Evolutionary conservation across 2,888 invertebrate genomes (phyloP).

Genomic region (Drosophila cyrtoloma): DNA sequence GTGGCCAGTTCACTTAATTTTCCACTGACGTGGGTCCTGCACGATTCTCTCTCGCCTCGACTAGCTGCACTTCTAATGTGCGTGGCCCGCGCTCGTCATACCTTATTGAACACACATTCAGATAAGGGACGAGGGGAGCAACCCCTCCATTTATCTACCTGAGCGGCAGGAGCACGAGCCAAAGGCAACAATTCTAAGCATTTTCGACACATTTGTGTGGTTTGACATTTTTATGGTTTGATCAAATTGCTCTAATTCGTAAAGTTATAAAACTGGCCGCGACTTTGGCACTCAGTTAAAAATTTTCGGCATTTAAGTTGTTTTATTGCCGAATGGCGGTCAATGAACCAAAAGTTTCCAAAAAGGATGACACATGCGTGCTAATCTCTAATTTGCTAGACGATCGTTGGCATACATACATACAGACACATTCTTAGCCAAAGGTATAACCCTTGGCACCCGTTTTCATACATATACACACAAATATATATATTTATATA

Average conservation of each 20-base stretch:
- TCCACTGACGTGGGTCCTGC: slow-evolving; percentile 23
- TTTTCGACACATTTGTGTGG: slow-evolving; percentile 62
- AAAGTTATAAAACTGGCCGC: slow-evolving; percentile 69
- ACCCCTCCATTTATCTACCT: slow-evolving; percentile 36
- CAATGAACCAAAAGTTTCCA: slow-evolving; percentile 63
- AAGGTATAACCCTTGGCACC: slow-evolving; percentile 25
- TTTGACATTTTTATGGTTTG: slow-evolving; percentile 77
- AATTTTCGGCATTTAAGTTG: slow-evolving; percentile 53
- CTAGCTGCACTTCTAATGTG: slow-evolving; percentile 44
- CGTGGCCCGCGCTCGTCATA: slow-evolving; percentile 62
- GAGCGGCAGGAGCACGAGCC: slow-evolving; percentile 43
- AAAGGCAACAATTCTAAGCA: slow-evolving; percentile 26
- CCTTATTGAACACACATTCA: slow-evolving; percentile 75
- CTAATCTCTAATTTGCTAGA: slow-evolving; percentile 82
- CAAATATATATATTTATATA: background rate
- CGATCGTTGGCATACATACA: slow-evolving; percentile 50
- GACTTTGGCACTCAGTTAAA: slow-evolving; percentile 58
- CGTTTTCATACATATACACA: background rate
- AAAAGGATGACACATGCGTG: slow-evolving; percentile 80
- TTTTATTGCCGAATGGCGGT: slow-evolving; percentile 69
- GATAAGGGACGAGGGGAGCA: slow-evolving; percentile 16
- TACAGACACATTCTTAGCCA: background rate
- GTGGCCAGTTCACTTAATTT: slow-evolving; percentile 1
- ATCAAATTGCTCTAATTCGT: slow-evolving; percentile 77
- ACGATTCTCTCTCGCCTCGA: slow-evolving; percentile 7